phyloP scores from a whole-genome alignment of 2,113 vertebrate genomes.

The Ia io region DNA sequence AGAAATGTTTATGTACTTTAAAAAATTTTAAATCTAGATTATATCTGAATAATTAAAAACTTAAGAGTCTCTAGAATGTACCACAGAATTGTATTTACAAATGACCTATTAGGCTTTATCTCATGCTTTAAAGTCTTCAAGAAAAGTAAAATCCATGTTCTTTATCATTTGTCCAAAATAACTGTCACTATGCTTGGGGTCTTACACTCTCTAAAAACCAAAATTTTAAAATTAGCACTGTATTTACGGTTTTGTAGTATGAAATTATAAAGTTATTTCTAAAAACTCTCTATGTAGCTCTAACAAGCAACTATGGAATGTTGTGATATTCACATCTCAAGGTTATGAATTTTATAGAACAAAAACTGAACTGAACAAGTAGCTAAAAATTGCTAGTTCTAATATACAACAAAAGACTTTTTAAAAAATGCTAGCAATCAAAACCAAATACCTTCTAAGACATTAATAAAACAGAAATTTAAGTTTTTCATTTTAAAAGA shows the following conservation, averaged over 20 bases:
- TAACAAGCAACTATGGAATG: not conserved
- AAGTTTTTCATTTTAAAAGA: constrained; percentile 32
- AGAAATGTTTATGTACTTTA: not conserved
- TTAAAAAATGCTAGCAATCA: not conserved
- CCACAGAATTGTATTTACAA: not conserved
- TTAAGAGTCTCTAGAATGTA: not conserved
- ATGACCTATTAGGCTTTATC: not conserved
- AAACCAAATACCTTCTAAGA: not conserved
- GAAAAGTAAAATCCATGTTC: not conserved
- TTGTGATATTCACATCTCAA: constrained; percentile 17
- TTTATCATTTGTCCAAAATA: not conserved
- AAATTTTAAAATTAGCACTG: not conserved
- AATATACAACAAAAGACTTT: not conserved
- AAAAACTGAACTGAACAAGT: not conserved
- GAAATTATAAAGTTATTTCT: constrained; percentile 17
- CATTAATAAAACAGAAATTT: not conserved
- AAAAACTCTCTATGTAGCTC: not conserved
- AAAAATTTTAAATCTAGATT: constrained; percentile 20
- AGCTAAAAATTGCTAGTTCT: constrained; percentile 1
- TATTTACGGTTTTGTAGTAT: not conserved
- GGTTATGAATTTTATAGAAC: not conserved
- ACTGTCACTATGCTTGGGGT: not conserved
- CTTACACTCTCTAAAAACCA: not conserved
- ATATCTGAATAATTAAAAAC: constrained; percentile 40
- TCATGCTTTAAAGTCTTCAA: not conserved